phyloP scores from a whole-genome alignment of 2,113 vertebrate genomes.

The Ptyas mucosa region DNA sequence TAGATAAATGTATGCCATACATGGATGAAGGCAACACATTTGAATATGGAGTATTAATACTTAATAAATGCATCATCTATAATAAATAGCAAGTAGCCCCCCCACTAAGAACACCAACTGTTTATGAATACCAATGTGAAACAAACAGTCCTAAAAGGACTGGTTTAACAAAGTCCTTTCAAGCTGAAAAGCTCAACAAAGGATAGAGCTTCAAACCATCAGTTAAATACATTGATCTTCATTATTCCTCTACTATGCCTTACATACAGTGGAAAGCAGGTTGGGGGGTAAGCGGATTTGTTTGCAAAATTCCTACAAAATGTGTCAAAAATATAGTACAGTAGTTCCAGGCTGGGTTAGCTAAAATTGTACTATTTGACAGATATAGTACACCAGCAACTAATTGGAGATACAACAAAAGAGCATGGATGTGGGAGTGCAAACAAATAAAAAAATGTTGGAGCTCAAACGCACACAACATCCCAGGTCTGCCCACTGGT shows the following conservation, averaged over 20 bases:
- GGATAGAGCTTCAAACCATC: background rate
- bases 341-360: background rate
- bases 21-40: slow-evolving; percentile 23
- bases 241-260: background rate
- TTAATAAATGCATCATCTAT: slow-evolving; percentile 30
- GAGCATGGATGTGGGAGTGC: background rate
- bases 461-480: background rate
- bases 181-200: background rate
- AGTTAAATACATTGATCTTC: background rate
- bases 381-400: background rate
- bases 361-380: background rate
- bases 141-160: background rate
- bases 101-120: slow-evolving; percentile 11
- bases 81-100: slow-evolving; percentile 33
- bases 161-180: background rate
- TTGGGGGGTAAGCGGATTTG: background rate
- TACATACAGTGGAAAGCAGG: background rate
- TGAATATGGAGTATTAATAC: slow-evolving; percentile 40
- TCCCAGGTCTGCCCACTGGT: background rate
- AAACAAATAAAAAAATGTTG: background rate
- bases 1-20: slow-evolving; percentile 1
- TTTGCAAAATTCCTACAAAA: background rate
- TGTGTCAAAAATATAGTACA: background rate
- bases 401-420: background rate
- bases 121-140: slow-evolving; percentile 11